Base-by-base conservation (phyloP, 2,888 invertebrate genomes). In the Cancer borealis region DNA sequence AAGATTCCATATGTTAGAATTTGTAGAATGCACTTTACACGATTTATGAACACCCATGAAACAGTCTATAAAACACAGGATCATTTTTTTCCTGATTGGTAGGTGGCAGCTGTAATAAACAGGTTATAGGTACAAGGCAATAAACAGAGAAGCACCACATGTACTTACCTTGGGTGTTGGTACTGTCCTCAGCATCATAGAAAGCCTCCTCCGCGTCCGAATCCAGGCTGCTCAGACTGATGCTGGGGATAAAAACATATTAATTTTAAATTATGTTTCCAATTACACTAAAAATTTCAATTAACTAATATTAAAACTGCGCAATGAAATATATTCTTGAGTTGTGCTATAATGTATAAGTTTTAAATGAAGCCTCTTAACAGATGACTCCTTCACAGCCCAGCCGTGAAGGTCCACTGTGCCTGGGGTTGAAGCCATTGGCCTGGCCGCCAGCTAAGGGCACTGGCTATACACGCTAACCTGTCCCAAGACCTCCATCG, bases 141-240 rank as follows among this genome's bases (percentile, higher is more conserved):
- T 39, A 46, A 54, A 30, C 21, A 21, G 21, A 60, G 21, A 60
- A 8, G 12, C 12, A n/a, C 3, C 39, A 5, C 39, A 30, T 26
- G 87, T 92, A 88, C 93, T 93, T 46, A 95, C 95, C 95, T 47
- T 95, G 93, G 30, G 84, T 92, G 26, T 92, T 91, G 47, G 93
- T 96, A 96, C 96, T 96, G 96, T 96, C 96, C 96, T 97, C 94
- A n/a, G 96, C 96, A 95, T 96, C 96, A 92, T 96, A 96, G 97
- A 97, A 96, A 46, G 96, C 96, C 96, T 97, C 98, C 96, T 98
- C 98, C 95, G 98, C 98, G 96, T 98, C 98, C 49, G 98, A 98
- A 96, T 98, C 98, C 97, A 98, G 97, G 96, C 98, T 98, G 96
- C 98, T 98, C 96, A 98, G 96, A 96, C 98, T 98, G 96, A 98